phyloP scores from a whole-genome alignment of 2,888 invertebrate genomes.

The Lagria hirta region DNA sequence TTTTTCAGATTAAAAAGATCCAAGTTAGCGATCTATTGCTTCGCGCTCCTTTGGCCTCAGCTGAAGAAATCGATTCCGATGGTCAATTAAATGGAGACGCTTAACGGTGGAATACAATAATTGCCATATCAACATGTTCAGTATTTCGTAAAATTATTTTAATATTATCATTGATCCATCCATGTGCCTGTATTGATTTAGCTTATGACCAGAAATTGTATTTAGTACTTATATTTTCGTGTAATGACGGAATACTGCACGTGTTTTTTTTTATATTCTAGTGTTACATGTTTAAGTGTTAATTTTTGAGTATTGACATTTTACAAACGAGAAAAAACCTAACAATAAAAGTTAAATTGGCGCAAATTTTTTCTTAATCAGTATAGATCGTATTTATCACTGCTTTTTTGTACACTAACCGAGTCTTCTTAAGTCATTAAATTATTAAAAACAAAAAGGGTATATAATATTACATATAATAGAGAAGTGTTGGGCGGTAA shows the following conservation, averaged over 20 bases:
- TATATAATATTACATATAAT: constrained; percentile 8
- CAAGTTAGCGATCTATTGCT: constrained; percentile 49
- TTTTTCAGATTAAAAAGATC: constrained; percentile 49
- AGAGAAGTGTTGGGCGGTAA: constrained; percentile 12
- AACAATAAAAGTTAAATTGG: no score
- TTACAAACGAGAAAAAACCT: no score
- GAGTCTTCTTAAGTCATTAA: constrained; percentile 8
- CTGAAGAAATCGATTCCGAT: constrained; percentile 45
- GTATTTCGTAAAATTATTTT: constrained; percentile 35
- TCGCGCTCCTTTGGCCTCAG: constrained; percentile 51
- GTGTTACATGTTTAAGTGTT: constrained; percentile 17
- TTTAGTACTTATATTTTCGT: no score
- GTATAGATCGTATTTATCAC: constrained; percentile 24
- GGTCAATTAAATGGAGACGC: constrained; percentile 20
- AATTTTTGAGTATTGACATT: no score
- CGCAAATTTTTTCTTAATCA: constrained; percentile 15
- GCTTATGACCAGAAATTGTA: no score
- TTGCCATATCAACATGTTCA: constrained; percentile 44
- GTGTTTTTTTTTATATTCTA: constrained; percentile 30
- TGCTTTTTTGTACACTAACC: constrained; percentile 21
- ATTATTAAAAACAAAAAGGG: constrained; percentile 12
- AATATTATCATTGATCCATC: constrained; percentile 10
- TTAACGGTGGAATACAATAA: constrained; percentile 19
- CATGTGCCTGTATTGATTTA: constrained; percentile 14
- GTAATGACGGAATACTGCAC: constrained; percentile 37